Base-by-base conservation (phyloP, 1,140 invertebrate genomes). In the Aphaenogaster ashmeadi region DNA sequence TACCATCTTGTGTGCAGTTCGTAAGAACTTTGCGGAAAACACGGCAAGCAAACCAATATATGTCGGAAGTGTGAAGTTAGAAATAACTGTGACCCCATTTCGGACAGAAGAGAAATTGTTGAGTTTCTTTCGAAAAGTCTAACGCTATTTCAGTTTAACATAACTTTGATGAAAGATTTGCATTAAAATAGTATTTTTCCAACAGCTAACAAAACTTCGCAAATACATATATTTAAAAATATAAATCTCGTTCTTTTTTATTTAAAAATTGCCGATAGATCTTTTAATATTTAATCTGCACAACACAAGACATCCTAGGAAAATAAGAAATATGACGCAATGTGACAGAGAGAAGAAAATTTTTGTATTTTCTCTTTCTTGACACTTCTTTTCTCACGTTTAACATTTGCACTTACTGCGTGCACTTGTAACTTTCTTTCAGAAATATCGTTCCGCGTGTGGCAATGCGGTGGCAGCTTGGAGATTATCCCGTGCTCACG, bases 401-500 rank as follows among this genome's bases (percentile, higher is more conserved):
- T 21, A 38, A 71, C 33, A 36, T 69, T 81, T 1, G 18, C 27
- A 50, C 54, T 60, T 27, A 50, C 41, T 27, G 38, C 38, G 38
- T 58, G 18, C 41, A 41, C 36, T 21, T 21, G 41, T 64, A 87
- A 87, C 75, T 81, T 80, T 72, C 66, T 93, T 94, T 67, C 93
- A 97, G 96, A 97, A 95, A 97, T 97, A 87, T 97, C 97, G 58
- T 97, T 97, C 93, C 96, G 98, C 89, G 98, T 98, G n/a, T 99
- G 98, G 99, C 99, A 99, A 95, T 99, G 99, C 93, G 99, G 99
- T 4, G 99, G 99, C 21, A 98, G 97, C 85, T 94, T 99, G 71
- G 98, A 99, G 96, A 99, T 99, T 87, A 98, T 99, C 47, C 98
- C 99, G 0, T 99, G 98, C 94, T 99, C 98, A 58, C 96, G 98